A percentile compares a stretch with the other conserved stretches of the same genome.
These are phyloP conservation scores for Volucella bombylans DNA, from an alignment of 2,888 invertebrate genomes.

Conservation along the genomic window DNA sequence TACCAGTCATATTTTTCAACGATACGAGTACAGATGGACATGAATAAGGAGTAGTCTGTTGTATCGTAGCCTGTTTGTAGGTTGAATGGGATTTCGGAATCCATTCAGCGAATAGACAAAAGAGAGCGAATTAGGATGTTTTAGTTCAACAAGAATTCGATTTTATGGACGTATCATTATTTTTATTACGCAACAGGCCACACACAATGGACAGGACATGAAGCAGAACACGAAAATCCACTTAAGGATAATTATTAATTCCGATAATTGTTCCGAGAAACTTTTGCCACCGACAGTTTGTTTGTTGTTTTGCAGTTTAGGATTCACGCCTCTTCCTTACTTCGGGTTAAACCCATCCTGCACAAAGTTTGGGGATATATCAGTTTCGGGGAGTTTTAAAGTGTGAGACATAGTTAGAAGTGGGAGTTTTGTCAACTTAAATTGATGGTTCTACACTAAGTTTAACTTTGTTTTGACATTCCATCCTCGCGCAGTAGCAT, in stretches of 20 bases:
- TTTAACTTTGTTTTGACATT: no score
- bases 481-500: no score
- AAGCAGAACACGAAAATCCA: constrained; percentile 44
- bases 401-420: no score
- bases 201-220: not conserved
- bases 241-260: constrained; percentile 50
- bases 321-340: no score
- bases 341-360: no score
- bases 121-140: not conserved
- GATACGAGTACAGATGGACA: constrained; percentile 31
- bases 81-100: constrained; percentile 50
- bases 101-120: constrained; percentile 26
- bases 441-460: no score
- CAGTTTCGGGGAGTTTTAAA: no score
- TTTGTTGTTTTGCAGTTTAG: no score
- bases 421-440: no score
- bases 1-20: constrained; percentile 41
- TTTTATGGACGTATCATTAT: constrained; percentile 4
- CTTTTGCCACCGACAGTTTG: not conserved
- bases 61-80: constrained; percentile 17
- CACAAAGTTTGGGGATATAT: no score
- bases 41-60: not conserved
- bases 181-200: constrained; percentile 4
- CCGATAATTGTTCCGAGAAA: constrained; percentile 30
- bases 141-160: not conserved